These are phyloP conservation scores for Rhaphigaster nebulosa DNA, from an alignment of 2,888 invertebrate species.

Conservation along the genomic window DNA sequence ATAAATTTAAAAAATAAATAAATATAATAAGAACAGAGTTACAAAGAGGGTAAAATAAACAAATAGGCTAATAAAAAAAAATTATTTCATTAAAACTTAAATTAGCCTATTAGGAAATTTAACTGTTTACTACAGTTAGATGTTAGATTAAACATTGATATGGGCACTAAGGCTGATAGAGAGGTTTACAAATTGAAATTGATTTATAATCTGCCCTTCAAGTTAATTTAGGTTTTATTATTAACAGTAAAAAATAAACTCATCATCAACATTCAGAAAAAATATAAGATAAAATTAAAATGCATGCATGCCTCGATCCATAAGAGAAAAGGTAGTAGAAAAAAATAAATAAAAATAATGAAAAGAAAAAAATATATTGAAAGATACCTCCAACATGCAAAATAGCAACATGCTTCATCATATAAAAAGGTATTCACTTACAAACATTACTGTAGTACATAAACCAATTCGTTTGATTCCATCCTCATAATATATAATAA, in stretches of 20 bases:
- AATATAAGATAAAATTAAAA: not conserved
- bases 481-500: constrained; percentile 14
- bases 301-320: constrained; percentile 8
- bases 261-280: not conserved
- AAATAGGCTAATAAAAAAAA: not conserved
- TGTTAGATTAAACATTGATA: not conserved
- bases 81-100: not conserved
- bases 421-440: constrained; percentile 17
- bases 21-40: not conserved
- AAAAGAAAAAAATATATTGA: constrained; percentile 63
- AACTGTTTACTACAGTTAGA: no score
- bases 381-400: constrained; percentile 23
- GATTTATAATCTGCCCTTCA: not conserved
- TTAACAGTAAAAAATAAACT: not conserved
- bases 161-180: not conserved
- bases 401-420: constrained; percentile 36
- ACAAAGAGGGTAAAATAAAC: not conserved
- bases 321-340: constrained; percentile 61
- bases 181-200: not conserved
- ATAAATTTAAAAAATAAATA: not conserved
- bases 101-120: not conserved
- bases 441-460: constrained; percentile 21
- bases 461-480: constrained; percentile 27
- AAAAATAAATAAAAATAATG: constrained; percentile 65
- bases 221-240: not conserved